These are phyloP conservation scores for Eclectus roratus DNA, from an alignment of 2,113 vertebrate species.

Conservation along the genomic window DNA sequence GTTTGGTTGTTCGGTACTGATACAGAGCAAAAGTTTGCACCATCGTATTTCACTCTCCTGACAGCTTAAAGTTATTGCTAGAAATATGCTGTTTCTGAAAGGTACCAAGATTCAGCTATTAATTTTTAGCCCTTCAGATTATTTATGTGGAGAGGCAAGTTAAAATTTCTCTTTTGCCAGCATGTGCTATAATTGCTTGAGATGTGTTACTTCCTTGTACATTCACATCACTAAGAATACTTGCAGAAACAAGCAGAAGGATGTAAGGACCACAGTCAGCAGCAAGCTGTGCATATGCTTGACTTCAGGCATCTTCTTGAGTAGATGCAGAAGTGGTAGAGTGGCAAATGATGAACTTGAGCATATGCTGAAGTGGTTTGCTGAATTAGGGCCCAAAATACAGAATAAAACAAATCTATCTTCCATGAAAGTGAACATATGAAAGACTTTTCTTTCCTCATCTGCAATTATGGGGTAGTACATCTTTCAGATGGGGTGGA, in stretches of 20 bases:
- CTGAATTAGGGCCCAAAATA: slow-evolving; percentile 8
- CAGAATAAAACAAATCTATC: background rate
- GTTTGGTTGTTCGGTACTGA: background rate
- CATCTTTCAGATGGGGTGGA: background rate
- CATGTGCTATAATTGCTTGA: background rate
- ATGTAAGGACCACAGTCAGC: background rate
- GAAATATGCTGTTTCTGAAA: background rate
- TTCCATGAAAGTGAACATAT: background rate
- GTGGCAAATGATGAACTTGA: slow-evolving; percentile 12
- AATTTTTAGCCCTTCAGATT: background rate
- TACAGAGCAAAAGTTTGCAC: background rate
- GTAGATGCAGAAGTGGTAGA: background rate
- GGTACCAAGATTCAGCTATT: background rate
- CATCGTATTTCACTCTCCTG: background rate
- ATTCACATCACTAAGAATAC: background rate
- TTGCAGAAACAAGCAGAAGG: background rate
- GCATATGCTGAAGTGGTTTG: slow-evolving; percentile 32
- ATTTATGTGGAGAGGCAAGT: background rate
- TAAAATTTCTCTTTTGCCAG: background rate
- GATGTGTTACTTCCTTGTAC: slow-evolving; percentile 1
- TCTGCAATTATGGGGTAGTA: background rate
- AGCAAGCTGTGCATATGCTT: slow-evolving; percentile 34
- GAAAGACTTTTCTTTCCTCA: background rate
- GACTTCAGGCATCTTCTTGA: slow-evolving; percentile 10
- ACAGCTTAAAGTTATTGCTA: background rate